Evolutionary conservation across 2,113 vertebrate genomes (phyloP), one percentile per base, ranked within the genome.

Genomic region (Tenebrosternarchus preto): DNA sequence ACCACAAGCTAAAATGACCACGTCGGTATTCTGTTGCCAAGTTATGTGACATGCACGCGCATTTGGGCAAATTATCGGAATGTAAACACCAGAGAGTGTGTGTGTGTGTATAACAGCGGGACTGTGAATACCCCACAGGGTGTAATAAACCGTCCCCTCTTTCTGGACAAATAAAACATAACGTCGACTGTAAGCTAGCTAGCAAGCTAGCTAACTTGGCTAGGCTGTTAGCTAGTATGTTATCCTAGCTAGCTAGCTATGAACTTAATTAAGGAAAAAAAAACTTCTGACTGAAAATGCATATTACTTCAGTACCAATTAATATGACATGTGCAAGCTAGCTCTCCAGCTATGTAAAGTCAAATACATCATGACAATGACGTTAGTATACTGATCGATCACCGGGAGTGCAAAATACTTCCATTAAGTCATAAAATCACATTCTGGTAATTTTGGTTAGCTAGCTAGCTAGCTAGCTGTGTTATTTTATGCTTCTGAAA

Each of bases 361-460:
- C 1, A 60, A 16, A 24, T 16, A 15, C 22, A 29, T 0, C 20
- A 17, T 46, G 25, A 31, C 57, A 64, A 39, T 46, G 25, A 31
- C 57, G 53, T 36, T 59, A 3, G 57, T 22, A 55, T 15, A 22
- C 5, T 31, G 9, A 4, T 6, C 16, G 11, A 17, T 71, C 19
- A 39, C 31, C 64, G 33, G 31, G 39, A 22, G 22, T 31, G 69
- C 69, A 24, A 29, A n/a, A 72, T 9, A 72, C 69, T 72, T 72
- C 15, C 56, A 3, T 27, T 33, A 63, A 12, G 59, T 63, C 68
- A 11, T 46, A 55, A 20, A 36, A 61, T n/a, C 36, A 9, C 68
- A n/a, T 15, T 60, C 56, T 56, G 3, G 17, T 16, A 5, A 68
- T 60, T 63, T 22, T 25, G 25, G 22, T 63, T 25, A 63, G 12